phyloP scores from a whole-genome alignment of 1,140 invertebrate species.

The Drosophila sp. region DNA sequence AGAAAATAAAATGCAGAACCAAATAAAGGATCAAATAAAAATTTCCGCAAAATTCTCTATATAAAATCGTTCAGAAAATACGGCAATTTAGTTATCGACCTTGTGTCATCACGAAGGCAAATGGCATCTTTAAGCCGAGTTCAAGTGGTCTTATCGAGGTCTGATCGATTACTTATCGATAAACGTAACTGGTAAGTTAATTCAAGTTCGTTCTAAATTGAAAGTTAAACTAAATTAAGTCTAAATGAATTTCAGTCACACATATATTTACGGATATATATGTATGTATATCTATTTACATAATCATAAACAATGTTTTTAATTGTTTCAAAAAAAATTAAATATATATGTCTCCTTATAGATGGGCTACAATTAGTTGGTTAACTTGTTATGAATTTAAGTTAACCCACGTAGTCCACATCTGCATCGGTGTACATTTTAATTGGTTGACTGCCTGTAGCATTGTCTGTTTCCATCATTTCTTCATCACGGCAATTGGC shows the following conservation, averaged over 20 bases:
- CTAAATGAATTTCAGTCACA: slow-evolving; percentile 22
- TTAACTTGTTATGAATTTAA: not conserved
- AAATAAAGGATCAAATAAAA: slow-evolving; percentile 29
- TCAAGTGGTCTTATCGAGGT: not conserved
- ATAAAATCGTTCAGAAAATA: too few species aligned
- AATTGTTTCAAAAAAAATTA: slow-evolving; percentile 35
- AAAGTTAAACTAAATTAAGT: not conserved
- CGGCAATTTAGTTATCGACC: not conserved
- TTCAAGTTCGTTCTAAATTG: not conserved
- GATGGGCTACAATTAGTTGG: not conserved
- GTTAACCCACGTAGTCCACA: slow-evolving; percentile 52
- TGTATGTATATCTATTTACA: slow-evolving; percentile 47
- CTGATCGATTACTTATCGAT: not conserved
- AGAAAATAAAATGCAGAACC: slow-evolving; percentile 15
- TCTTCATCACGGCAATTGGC: slow-evolving; percentile 93
- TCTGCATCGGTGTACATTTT: slow-evolving; percentile 82
- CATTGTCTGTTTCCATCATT: slow-evolving; percentile 84
- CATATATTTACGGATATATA: slow-evolving; percentile 31
- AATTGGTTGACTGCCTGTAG: slow-evolving; percentile 47
- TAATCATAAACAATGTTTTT: slow-evolving; percentile 25
- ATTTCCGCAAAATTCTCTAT: not conserved
- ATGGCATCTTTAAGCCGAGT: not conserved
- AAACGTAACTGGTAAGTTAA: not conserved
- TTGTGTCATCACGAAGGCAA: not conserved
- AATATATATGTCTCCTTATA: slow-evolving; percentile 29